Conservation (phyloP, 1,140 invertebrate genomes). For the Trichomalopsis sarcophagae region DNA sequence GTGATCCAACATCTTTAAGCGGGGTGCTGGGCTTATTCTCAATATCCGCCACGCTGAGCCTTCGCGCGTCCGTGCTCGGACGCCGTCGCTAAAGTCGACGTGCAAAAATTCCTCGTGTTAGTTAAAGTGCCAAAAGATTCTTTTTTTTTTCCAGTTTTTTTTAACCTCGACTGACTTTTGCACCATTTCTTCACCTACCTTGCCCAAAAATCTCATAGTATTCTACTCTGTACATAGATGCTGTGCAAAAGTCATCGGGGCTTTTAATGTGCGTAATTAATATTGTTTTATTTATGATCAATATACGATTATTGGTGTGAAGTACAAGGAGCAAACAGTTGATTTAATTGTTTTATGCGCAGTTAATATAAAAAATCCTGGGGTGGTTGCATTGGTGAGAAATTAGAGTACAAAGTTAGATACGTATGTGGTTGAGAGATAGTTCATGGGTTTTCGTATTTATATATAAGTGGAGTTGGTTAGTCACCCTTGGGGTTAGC, state of each 20-base stretch:
- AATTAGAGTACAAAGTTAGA: slow-evolving; percentile 60
- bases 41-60: slow-evolving; percentile 90
- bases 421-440: slow-evolving; percentile 48
- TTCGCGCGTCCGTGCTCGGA: slow-evolving; percentile 88
- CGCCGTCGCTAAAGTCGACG: slow-evolving; percentile 82
- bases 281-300: neutral
- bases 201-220: neutral
- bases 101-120: neutral
- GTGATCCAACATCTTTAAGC: slow-evolving; percentile 83
- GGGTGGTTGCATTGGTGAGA: neutral
- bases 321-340: slow-evolving; percentile 4
- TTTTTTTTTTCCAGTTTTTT: neutral
- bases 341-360: slow-evolving; percentile 16
- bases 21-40: slow-evolving; percentile 93
- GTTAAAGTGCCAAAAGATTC: neutral
- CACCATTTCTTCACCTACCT: slow-evolving; percentile 51
- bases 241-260: slow-evolving; percentile 38
- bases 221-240: neutral
- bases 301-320: neutral
- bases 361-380: slow-evolving; percentile 40
- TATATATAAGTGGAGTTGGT: slow-evolving; percentile 33
- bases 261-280: neutral
- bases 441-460: neutral
- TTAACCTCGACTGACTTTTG: slow-evolving; percentile 8
- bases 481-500: slow-evolving; percentile 51